phyloP scores from a whole-genome alignment of 2,888 invertebrate genomes.

The Acronicta leporina region DNA sequence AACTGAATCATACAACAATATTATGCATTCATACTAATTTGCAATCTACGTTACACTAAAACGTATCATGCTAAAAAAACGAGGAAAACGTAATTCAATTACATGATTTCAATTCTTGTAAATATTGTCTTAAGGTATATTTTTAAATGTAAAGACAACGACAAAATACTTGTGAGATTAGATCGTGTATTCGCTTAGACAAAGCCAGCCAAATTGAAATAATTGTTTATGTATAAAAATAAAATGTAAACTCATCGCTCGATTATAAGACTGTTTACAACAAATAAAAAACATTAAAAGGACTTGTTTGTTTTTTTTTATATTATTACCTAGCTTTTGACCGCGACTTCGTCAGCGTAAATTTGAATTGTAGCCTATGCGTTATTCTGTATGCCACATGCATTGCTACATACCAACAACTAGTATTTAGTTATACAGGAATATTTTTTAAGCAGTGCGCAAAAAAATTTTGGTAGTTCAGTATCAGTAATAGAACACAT shows the following conservation, averaged over 20 bases:
- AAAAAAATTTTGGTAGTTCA: no score
- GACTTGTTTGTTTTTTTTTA: constrained; percentile 11
- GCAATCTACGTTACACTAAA: constrained; percentile 46
- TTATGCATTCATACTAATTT: no score
- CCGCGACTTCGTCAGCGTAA: no score
- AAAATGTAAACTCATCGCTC: constrained; percentile 81
- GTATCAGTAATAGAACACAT: no score
- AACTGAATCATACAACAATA: no score
- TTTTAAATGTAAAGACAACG: constrained; percentile 73
- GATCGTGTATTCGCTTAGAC: constrained; percentile 83
- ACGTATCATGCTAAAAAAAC: constrained; percentile 60
- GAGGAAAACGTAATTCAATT: constrained; percentile 79
- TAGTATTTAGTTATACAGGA: no score
- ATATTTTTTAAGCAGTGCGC: no score
- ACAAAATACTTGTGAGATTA: constrained; percentile 70
- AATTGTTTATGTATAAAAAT: constrained; percentile 75
- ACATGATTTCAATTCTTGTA: constrained; percentile 80
- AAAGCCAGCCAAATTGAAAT: constrained; percentile 83
- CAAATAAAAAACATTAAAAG: constrained; percentile 76
- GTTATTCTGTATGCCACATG: no score
- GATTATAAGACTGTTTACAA: constrained; percentile 88
- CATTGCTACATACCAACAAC: no score
- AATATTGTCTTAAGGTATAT: constrained; percentile 76
- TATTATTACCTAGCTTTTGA: not conserved
- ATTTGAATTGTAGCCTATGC: no score